These are phyloP conservation scores for Halichoerus grypus DNA, from an alignment of 2,113 vertebrate genomes.

Conservation along the genomic window DNA sequence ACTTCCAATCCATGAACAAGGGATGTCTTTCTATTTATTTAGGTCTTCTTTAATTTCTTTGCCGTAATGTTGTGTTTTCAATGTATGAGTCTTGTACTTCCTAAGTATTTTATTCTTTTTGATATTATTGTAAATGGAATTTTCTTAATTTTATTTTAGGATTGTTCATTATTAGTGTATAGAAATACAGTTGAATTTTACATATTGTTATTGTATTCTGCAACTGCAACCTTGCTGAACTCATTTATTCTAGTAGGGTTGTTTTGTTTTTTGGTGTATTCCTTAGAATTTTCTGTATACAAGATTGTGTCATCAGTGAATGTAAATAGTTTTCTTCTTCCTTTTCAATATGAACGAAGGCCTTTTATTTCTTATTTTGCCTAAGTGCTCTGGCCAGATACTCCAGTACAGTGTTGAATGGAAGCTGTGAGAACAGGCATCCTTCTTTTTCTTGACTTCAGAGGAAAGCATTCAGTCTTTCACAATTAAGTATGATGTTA, in stretches of 20 bases:
- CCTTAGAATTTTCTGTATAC: not conserved
- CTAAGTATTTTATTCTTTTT: conserved; percentile 25
- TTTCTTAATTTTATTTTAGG: conserved; percentile 19
- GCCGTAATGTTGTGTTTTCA: not conserved
- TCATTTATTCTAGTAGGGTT: not conserved
- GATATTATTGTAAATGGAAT: not conserved
- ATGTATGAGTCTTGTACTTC: not conserved
- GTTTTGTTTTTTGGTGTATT: not conserved
- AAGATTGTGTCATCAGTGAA: not conserved
- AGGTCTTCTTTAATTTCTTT: not conserved
- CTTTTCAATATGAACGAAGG: not conserved
- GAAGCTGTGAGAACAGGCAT: not conserved
- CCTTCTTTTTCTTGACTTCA: not conserved
- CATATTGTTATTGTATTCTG: not conserved
- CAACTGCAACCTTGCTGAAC: not conserved
- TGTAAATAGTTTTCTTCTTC: conserved; percentile 32
- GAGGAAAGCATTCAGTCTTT: not conserved
- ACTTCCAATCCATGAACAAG: not conserved
- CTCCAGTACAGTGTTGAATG: not conserved
- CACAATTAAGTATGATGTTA: not conserved
- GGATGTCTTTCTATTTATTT: not conserved
- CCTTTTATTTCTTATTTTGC: conserved; percentile 36
- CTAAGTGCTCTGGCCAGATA: not conserved
- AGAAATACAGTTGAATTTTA: conserved; percentile 4
- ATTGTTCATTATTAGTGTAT: not conserved